Conservation (phyloP, 2,797 vertebrate species). For the Jordanella pulchra region DNA sequence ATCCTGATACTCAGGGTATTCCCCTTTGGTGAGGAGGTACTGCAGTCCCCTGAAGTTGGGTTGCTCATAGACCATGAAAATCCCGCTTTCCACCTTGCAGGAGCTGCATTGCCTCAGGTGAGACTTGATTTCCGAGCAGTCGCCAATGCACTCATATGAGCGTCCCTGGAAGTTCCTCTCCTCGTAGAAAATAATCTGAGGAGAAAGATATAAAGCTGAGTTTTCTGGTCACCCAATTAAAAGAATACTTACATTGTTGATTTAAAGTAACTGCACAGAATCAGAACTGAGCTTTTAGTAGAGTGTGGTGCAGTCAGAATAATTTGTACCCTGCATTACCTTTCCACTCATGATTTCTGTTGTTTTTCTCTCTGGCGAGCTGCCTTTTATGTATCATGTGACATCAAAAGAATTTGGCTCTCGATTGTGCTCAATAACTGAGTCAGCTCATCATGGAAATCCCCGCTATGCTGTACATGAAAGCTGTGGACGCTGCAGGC, state of each 20-base stretch:
- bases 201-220: constrained; percentile 13
- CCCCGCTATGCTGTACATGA: constrained; percentile 34
- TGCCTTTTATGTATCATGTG: constrained; percentile 70
- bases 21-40: constrained; percentile 57
- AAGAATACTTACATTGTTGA: not conserved
- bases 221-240: not conserved
- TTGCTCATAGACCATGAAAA: constrained; percentile 54
- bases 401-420: constrained; percentile 57
- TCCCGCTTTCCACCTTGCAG: constrained; percentile 57
- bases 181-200: constrained; percentile 55
- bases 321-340: constrained; percentile 34
- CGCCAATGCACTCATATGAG: constrained; percentile 50
- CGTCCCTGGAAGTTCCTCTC: constrained; percentile 51
- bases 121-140: constrained; percentile 54
- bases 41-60: constrained; percentile 56
- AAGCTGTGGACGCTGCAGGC: constrained; percentile 27
- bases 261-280: constrained; percentile 2
- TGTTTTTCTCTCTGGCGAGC: constrained; percentile 40
- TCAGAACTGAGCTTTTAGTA: not conserved
- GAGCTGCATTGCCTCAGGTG: constrained; percentile 57
- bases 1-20: constrained; percentile 57
- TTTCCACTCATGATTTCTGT: constrained; percentile 64
- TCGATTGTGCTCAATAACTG: constrained; percentile 53
- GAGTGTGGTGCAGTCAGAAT: not conserved
- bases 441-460: constrained; percentile 55